These are phyloP conservation scores for Drosophila insularis DNA, from an alignment of 1,140 invertebrate genomes.

Conservation along the genomic window DNA sequence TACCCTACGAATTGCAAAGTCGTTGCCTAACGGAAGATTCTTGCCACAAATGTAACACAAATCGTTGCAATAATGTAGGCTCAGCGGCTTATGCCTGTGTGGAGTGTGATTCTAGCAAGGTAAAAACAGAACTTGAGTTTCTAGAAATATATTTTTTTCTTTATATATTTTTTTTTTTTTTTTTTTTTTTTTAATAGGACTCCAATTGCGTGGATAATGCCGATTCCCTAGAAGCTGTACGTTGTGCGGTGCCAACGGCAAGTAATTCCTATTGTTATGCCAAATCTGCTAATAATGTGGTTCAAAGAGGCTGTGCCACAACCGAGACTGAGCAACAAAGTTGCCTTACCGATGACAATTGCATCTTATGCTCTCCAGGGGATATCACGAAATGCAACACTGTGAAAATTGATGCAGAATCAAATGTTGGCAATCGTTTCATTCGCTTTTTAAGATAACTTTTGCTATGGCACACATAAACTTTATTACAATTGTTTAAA, in stretches of 20 bases:
- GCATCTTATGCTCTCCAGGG: slow-evolving; percentile 64
- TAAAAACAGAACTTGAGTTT: not conserved
- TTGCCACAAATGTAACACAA: slow-evolving; percentile 71
- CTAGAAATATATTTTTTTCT: not conserved
- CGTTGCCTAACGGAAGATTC: slow-evolving; percentile 48
- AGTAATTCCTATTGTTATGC: slow-evolving; percentile 74
- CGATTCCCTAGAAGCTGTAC: slow-evolving; percentile 29
- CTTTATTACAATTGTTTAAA: not conserved
- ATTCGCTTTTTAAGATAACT: slow-evolving; percentile 49
- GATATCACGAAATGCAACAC: slow-evolving; percentile 66
- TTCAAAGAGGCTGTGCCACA: slow-evolving; percentile 66
- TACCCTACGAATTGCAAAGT: slow-evolving; percentile 53
- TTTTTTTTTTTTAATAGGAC: slow-evolving; percentile 19
- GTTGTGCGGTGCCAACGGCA: slow-evolving; percentile 60
- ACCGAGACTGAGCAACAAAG: slow-evolving; percentile 57
- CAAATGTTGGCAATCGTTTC: slow-evolving; percentile 46
- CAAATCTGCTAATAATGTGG: slow-evolving; percentile 43
- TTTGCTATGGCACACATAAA: not conserved
- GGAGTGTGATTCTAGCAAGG: slow-evolving; percentile 70
- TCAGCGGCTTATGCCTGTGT: slow-evolving; percentile 55
- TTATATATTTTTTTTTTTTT: not conserved
- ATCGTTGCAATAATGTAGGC: slow-evolving; percentile 74
- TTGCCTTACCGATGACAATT: slow-evolving; percentile 66
- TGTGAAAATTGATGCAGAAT: slow-evolving; percentile 42
- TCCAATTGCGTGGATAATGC: slow-evolving; percentile 56